A percentile compares a stretch with the other conserved stretches of the same genome.
phyloP scores from a whole-genome alignment of 2,113 vertebrate genomes.

The Spea multiplicata region DNA sequence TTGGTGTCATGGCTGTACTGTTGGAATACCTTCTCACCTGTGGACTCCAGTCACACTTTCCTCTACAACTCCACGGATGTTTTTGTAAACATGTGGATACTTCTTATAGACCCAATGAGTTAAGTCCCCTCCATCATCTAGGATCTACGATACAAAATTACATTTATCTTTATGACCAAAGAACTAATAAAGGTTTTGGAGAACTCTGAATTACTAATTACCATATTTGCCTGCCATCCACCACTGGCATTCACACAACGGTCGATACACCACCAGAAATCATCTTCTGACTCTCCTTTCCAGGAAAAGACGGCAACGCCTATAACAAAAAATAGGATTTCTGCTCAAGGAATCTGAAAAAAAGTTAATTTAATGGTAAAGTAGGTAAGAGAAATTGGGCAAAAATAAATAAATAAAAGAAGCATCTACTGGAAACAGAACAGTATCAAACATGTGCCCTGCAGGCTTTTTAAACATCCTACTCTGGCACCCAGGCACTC shows the following conservation, averaged over 20 bases:
- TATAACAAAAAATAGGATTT: conserved; percentile 56
- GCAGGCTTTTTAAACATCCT: no score
- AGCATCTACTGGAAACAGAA: neutral
- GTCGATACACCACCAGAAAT: conserved; percentile 99
- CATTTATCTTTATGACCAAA: neutral
- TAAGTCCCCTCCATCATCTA: conserved; percentile 96
- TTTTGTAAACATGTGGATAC: conserved; percentile 94
- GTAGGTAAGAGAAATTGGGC: no score
- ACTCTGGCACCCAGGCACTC: no score
- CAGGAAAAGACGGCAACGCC: conserved; percentile 96
- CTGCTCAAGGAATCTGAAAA: no score
- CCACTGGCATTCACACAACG: conserved; percentile 89
- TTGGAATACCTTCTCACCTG: conserved; percentile 68
- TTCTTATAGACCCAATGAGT: conserved; percentile 99
- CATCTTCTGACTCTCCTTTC: conserved; percentile 97
- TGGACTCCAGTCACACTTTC: conserved; percentile 98
- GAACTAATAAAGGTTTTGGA: conserved; percentile 8
- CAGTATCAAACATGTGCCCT: no score
- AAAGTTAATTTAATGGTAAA: no score
- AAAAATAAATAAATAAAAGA: conserved; percentile 1
- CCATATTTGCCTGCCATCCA: conserved; percentile 98
- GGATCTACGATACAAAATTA: conserved; percentile 72
- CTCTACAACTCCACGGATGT: conserved; percentile 94
- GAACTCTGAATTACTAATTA: conserved; percentile 54
- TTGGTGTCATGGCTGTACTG: no score